Evolutionary conservation across 2,888 invertebrate species (phyloP).

Genomic region (Lithophane semibrunnea): DNA sequence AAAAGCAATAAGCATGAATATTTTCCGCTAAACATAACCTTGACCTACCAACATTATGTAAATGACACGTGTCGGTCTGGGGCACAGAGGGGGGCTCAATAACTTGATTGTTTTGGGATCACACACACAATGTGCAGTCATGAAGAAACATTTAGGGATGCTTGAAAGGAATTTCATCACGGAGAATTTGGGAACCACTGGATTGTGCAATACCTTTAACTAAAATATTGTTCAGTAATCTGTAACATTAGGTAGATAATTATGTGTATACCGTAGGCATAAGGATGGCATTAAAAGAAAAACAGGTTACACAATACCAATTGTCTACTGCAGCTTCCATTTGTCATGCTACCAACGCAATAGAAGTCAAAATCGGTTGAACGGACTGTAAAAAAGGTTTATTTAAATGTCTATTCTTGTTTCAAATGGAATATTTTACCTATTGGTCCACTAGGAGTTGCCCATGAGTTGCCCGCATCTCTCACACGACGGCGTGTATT

Average conservation of each 20-base stretch:
- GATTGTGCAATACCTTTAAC: constrained; percentile 7
- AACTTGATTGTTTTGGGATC: constrained; percentile 31
- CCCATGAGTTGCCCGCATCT: too few relatives aligned
- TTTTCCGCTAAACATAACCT: constrained; percentile 9
- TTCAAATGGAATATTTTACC: too few relatives aligned
- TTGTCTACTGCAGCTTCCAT: too few relatives aligned
- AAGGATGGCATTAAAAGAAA: too few relatives aligned
- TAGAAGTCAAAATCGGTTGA: too few relatives aligned
- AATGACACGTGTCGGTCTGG: constrained; percentile 12
- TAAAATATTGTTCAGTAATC: neutral
- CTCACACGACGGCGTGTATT: neutral
- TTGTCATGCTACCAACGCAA: too few relatives aligned
- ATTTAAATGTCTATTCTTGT: too few relatives aligned
- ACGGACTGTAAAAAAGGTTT: too few relatives aligned
- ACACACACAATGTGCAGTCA: neutral
- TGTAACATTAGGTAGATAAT: neutral
- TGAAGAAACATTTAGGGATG: neutral
- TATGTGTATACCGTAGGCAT: too few relatives aligned
- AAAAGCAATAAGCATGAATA: constrained; percentile 15
- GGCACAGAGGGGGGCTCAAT: constrained; percentile 5
- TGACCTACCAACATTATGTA: constrained; percentile 15
- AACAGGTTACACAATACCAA: too few relatives aligned
- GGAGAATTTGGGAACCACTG: neutral
- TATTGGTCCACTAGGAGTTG: neutral
- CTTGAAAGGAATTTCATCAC: constrained; percentile 1